Evolutionary conservation across 35 echinoderm and acorn worm genomes (phyloP), one percentile per base, ranked within the genome.

Genomic region (Eucidaris tribuloides): DNA sequence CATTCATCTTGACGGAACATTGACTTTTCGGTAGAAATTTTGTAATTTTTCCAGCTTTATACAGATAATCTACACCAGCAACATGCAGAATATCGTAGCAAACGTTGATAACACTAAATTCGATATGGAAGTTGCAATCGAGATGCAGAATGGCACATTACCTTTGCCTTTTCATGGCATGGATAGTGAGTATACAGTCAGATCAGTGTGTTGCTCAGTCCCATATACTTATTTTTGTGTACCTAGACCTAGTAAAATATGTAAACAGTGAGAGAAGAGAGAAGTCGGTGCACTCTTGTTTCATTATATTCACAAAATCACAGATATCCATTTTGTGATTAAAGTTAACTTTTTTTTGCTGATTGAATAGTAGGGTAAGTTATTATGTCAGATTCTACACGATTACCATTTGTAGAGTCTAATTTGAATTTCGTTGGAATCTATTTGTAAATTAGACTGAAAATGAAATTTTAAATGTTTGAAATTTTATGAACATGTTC

Each of bases 121-220:
- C 55, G 96, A 99, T 43, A 79, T 99, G 35, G 96, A 93, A 64
- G 45, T 64, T 63, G 82, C 82, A 14, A 84, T 99, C 22, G 91
- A 99, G 38, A 83, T 90, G 74, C 96, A 97, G 80, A 84, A 90
- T 35, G 96, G 96, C 46, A 86, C 90, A 31, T 88, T 93, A 72
- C 79, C 96, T 0, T 71, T 99, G 4, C 96, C 96, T 13, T 99
- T 99, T 71, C 91, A 86, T 15, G 96, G 96, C 29, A 99, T 99
- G 96, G 96, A 99, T 65, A 99, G 96, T 99, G 87, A 99, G 96
- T 99, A 90, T 2, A 1, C 14, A 4, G 19, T 38, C 18, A 48
- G 4, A 20, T 7, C 5, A 42, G 25, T 49, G 5, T 78, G 18
- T 25, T 17, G 15, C 7, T 49, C 42, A 11, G 46, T 77, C 43